Conservation (phyloP, 1,140 invertebrate genomes). For the Lutraria rhynchaena region DNA sequence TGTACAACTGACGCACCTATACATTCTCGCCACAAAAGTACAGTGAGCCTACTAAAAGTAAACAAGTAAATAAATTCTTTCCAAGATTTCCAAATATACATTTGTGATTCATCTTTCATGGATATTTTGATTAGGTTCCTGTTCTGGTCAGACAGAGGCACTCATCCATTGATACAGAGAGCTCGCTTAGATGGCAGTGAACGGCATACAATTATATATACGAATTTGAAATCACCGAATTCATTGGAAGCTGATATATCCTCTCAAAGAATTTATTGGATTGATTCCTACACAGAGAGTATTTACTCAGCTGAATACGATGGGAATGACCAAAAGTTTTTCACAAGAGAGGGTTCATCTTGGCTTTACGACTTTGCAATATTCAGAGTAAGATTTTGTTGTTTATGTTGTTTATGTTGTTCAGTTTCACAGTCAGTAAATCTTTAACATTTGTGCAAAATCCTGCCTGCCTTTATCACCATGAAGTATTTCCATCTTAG, state of each 20-base stretch:
- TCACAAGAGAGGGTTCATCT: background rate
- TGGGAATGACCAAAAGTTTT: background rate
- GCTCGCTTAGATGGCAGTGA: background rate
- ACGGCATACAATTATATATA: background rate
- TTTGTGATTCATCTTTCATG: too few species aligned
- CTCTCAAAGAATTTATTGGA: slow-evolving; percentile 20
- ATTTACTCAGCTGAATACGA: slow-evolving; percentile 9
- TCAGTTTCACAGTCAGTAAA: too few species aligned
- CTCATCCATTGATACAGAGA: slow-evolving; percentile 22
- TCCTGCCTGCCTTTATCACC: too few species aligned
- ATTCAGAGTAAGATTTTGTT: background rate
- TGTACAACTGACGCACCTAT: too few species aligned
- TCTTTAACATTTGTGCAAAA: too few species aligned
- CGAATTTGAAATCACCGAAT: background rate
- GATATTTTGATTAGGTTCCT: too few species aligned
- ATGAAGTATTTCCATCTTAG: too few species aligned
- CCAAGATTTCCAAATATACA: too few species aligned
- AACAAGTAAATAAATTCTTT: too few species aligned
- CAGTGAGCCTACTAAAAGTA: too few species aligned
- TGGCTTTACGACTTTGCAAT: slow-evolving; percentile 3
- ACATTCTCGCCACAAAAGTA: too few species aligned
- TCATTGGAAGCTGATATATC: background rate
- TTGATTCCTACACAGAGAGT: background rate
- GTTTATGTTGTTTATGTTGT: too few species aligned
- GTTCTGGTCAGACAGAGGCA: slow-evolving; percentile 13